These are phyloP conservation scores for Python bivittatus DNA, from an alignment of 2,113 vertebrate genomes.

Conservation along the genomic window DNA sequence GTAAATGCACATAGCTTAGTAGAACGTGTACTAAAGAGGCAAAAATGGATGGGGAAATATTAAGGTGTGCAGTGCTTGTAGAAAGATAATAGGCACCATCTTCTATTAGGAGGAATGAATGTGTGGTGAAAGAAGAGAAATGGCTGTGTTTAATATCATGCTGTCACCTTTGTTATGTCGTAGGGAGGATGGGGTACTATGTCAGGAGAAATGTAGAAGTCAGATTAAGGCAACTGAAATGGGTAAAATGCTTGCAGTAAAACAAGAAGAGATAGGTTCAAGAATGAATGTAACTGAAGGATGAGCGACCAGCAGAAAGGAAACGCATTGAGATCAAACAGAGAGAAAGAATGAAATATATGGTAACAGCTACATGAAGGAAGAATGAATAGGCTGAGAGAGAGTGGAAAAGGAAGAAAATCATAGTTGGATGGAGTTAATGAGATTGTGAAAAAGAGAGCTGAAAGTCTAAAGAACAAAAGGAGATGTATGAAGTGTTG, in stretches of 20 bases:
- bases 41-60: background rate
- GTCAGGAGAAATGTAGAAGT: background rate
- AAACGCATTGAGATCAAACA: background rate
- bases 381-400: too few species aligned
- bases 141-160: background rate
- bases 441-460: too few species aligned
- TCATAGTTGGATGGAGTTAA: too few species aligned
- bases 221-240: background rate
- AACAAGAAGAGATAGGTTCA: background rate
- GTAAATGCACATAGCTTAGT: background rate
- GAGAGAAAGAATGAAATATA: too few species aligned
- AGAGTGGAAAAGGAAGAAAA: too few species aligned
- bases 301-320: background rate
- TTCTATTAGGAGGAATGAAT: background rate
- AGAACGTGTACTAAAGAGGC: background rate
- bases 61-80: background rate
- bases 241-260: background rate
- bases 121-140: background rate
- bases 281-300: background rate
- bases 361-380: too few species aligned
- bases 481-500: too few species aligned
- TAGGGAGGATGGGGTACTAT: background rate
- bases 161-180: background rate
- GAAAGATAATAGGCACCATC: background rate
- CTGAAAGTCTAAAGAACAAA: too few species aligned